A percentile compares a stretch with the other conserved stretches of the same genome.
phyloP scores from a whole-genome alignment of 2,888 invertebrate genomes.

The Ectemnius lituratus region DNA sequence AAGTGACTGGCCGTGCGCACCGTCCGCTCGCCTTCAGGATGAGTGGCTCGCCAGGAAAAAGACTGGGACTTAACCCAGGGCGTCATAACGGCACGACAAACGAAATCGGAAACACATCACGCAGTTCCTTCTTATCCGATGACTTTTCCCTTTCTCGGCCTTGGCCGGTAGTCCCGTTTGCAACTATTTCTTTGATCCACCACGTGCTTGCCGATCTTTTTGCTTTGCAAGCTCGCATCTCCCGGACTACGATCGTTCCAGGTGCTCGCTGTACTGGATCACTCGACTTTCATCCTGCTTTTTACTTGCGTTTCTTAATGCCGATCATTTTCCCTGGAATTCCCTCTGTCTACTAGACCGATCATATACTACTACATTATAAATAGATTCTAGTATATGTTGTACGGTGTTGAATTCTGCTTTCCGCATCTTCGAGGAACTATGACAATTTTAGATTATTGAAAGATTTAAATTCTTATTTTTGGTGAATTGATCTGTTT shows the following conservation, averaged over 20 bases:
- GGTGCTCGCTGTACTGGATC: constrained; percentile 1
- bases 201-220: not conserved
- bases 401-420: too few species aligned
- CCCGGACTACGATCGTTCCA: not conserved
- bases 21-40: constrained; percentile 35
- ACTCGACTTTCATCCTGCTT: constrained; percentile 10
- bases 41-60: constrained; percentile 18
- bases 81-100: constrained; percentile 56
- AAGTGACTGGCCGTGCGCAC: constrained; percentile 52
- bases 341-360: too few species aligned
- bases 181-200: not conserved
- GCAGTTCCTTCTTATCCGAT: not conserved
- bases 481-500: too few species aligned
- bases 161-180: not conserved
- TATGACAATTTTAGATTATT: too few species aligned
- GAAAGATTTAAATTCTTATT: too few species aligned
- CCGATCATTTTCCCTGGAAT: too few species aligned
- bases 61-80: constrained; percentile 6
- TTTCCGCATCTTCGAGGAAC: too few species aligned
- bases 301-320: constrained; percentile 8
- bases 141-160: not conserved
- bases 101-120: constrained; percentile 46
- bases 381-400: too few species aligned
- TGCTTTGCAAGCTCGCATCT: not conserved
- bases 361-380: too few species aligned